A percentile compares a stretch with the other conserved stretches of the same genome.
Evolutionary conservation across 1,140 invertebrate species (phyloP).

Genomic region (Bombus waltoni): DNA sequence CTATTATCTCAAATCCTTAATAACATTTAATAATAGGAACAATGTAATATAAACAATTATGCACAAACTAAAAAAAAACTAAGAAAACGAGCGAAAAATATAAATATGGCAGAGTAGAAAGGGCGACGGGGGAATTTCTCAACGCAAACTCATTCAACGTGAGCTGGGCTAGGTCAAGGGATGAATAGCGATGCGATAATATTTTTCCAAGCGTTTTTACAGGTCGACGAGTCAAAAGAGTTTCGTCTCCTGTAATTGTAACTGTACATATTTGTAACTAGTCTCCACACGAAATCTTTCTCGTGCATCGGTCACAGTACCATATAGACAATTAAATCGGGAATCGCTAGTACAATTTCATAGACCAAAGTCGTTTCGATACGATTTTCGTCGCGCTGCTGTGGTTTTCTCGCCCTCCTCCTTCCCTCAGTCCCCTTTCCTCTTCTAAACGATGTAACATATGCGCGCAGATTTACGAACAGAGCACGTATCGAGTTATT

Average conservation of each 20-base stretch:
- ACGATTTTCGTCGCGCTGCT: not conserved
- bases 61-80: not conserved
- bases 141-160: not conserved
- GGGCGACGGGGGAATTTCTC: not conserved
- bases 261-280: not conserved
- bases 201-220: not conserved
- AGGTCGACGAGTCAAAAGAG: not conserved
- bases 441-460: constrained; percentile 4
- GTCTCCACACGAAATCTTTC: not conserved
- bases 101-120: not conserved
- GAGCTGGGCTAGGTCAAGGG: not conserved
- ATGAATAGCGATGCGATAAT: constrained; percentile 19
- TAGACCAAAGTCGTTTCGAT: not conserved
- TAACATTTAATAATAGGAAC: not conserved
- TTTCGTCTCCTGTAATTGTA: not conserved
- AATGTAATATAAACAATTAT: not conserved
- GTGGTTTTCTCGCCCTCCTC: not conserved
- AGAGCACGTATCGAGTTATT: constrained; percentile 57
- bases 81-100: not conserved
- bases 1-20: not conserved
- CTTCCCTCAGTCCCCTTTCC: rapidly evolving
- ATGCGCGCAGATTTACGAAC: constrained; percentile 47
- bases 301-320: too few relatives aligned
- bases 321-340: not conserved
- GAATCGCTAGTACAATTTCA: not conserved